Conservation (phyloP, 2,888 invertebrate genomes). For the Thymelicus sylvestris region DNA sequence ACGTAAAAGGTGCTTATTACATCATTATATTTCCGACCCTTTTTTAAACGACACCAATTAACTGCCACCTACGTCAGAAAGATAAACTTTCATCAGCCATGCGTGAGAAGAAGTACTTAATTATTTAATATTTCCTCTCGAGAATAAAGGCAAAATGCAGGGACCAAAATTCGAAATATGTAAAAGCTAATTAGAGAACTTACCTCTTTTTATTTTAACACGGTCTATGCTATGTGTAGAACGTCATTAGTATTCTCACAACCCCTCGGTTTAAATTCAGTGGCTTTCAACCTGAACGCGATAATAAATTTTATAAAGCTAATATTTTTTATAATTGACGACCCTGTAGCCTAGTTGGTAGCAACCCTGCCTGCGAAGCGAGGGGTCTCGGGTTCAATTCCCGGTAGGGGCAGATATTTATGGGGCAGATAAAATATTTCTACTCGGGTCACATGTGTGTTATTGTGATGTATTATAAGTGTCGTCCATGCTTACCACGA, state of each 20-base stretch:
- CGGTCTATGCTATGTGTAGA: constrained; percentile 41
- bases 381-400: too few species aligned
- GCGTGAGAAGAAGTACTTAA: constrained; percentile 33
- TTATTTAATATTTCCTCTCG: constrained; percentile 37
- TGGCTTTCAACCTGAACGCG: constrained; percentile 10
- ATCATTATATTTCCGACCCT: constrained; percentile 19
- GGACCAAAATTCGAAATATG: constrained; percentile 37
- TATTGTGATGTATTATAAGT: too few species aligned
- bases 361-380: too few species aligned
- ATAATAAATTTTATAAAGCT: background rate
- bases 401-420: too few species aligned
- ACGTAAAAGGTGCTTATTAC: constrained; percentile 14
- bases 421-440: too few species aligned
- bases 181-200: constrained; percentile 37
- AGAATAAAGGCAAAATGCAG: constrained; percentile 33
- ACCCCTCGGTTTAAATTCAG: constrained; percentile 44
- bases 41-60: constrained; percentile 25
- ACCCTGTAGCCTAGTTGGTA: too few species aligned
- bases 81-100: constrained; percentile 36
- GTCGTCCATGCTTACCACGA: too few species aligned
- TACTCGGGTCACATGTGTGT: too few species aligned
- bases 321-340: too few species aligned
- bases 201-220: constrained; percentile 34
- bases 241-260: constrained; percentile 55
- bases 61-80: constrained; percentile 26